These are phyloP conservation scores for Agrypnus murinus DNA, from an alignment of 2,888 invertebrate species.

Conservation along the genomic window DNA sequence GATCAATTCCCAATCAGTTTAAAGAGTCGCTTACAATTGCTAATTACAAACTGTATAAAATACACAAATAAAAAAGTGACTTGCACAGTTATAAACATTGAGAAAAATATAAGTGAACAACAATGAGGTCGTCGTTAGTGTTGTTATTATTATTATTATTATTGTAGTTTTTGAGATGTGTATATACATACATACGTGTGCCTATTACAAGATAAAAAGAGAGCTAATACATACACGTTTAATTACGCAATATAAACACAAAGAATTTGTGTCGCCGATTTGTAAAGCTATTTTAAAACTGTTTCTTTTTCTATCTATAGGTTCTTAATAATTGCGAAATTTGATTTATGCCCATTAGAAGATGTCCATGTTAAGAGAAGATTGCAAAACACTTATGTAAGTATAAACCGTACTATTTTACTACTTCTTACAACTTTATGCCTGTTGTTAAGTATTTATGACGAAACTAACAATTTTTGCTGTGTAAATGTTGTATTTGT, in stretches of 20 bases:
- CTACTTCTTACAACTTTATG: conserved; percentile 22
- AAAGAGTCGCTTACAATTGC: conserved; percentile 12
- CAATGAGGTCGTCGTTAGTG: background rate
- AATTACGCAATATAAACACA: conserved; percentile 20
- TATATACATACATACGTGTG: too few relatives aligned
- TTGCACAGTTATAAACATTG: conserved; percentile 10
- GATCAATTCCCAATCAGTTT: background rate
- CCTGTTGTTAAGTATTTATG: conserved; percentile 26
- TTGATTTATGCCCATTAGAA: conserved; percentile 35
- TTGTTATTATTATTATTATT: too few relatives aligned
- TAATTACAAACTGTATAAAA: conserved; percentile 12
- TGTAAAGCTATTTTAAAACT: conserved; percentile 21
- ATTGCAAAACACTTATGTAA: conserved; percentile 34
- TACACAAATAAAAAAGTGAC: conserved; percentile 12
- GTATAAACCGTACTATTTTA: conserved; percentile 5
- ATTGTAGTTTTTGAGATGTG: too few relatives aligned
- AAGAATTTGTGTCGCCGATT: conserved; percentile 28
- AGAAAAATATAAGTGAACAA: conserved; percentile 7
- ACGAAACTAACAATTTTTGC: conserved; percentile 32
- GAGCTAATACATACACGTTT: conserved; percentile 6
- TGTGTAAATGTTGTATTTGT: conserved; percentile 25
- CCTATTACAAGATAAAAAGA: background rate
- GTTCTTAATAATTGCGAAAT: conserved; percentile 26
- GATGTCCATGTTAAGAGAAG: conserved; percentile 24
- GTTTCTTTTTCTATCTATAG: conserved; percentile 4